phyloP scores from a whole-genome alignment of 2,888 invertebrate species.

The Sarcophaga caerulescens region DNA sequence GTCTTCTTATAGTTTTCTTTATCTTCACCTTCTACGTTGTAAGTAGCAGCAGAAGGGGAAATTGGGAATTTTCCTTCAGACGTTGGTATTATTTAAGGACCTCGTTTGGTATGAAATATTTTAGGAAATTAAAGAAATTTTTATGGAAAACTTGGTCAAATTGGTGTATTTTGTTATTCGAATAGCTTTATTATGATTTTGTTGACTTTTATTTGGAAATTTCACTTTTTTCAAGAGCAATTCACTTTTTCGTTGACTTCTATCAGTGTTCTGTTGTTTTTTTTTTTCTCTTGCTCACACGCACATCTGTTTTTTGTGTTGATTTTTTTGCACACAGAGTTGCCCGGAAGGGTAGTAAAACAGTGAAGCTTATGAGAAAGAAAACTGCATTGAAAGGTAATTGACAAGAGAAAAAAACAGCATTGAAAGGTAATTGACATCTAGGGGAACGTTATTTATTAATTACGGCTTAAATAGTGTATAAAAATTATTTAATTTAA shows the following conservation, averaged over 20 bases:
- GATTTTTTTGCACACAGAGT: conserved; percentile 14
- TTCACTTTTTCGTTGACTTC: conserved; percentile 35
- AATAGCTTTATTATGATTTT: neutral
- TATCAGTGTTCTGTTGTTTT: conserved; percentile 12
- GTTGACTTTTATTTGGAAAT: conserved; percentile 31
- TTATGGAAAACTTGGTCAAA: neutral
- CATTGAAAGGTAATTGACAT: neutral
- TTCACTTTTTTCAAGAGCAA: conserved; percentile 54
- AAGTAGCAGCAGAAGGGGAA: conserved; percentile 28
- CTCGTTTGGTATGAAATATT: neutral
- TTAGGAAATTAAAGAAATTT: neutral
- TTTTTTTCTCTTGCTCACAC: conserved; percentile 27
- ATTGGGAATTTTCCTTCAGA: conserved; percentile 11
- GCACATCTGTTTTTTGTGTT: conserved; percentile 39
- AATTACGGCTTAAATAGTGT: neutral
- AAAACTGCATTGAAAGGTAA: neutral
- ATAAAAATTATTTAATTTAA: too few relatives aligned
- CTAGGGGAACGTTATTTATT: neutral
- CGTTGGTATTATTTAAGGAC: neutral
- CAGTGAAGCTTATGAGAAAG: neutral
- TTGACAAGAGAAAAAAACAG: neutral
- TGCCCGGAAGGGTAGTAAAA: neutral
- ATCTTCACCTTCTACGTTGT: neutral
- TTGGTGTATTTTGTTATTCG: neutral
- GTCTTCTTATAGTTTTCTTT: conserved; percentile 50